Evolutionary conservation across 2,888 invertebrate genomes (phyloP).

Genomic region (Formica aserva): DNA sequence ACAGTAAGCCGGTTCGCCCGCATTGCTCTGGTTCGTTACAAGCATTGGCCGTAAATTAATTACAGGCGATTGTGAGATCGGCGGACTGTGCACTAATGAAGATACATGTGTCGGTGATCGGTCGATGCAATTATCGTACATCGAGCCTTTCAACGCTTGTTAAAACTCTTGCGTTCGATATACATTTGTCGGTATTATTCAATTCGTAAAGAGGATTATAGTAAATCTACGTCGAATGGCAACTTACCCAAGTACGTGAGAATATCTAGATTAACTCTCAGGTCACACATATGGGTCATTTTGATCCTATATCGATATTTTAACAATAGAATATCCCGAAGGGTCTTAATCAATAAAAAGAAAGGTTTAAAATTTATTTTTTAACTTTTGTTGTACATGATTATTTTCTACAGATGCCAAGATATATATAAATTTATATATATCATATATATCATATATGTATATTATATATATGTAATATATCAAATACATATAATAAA

Average conservation of each 20-base stretch:
- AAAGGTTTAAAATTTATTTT: no score
- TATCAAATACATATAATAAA: no score
- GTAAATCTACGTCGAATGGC: not conserved
- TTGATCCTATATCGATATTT: no score
- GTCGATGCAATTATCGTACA: slow-evolving; percentile 42
- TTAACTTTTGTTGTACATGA: no score
- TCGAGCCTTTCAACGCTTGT: slow-evolving; percentile 29
- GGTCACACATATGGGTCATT: no score
- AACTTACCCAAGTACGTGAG: not conserved
- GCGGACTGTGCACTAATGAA: slow-evolving; percentile 37
- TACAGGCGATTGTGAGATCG: slow-evolving; percentile 49
- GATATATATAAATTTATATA: no score
- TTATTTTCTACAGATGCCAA: no score
- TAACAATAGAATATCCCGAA: no score
- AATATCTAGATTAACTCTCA: not conserved
- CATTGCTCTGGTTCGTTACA: slow-evolving; percentile 74
- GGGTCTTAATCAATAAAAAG: no score
- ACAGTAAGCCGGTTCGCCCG: slow-evolving; percentile 75
- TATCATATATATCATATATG: no score
- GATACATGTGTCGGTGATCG: slow-evolving; percentile 40
- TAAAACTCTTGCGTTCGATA: slow-evolving; percentile 6
- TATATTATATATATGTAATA: no score
- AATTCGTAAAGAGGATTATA: slow-evolving; percentile 5
- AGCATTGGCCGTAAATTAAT: slow-evolving; percentile 51
- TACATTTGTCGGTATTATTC: not conserved